phyloP scores from a whole-genome alignment of 2,797 vertebrate genomes.

The Melanotaenia boesemani region DNA sequence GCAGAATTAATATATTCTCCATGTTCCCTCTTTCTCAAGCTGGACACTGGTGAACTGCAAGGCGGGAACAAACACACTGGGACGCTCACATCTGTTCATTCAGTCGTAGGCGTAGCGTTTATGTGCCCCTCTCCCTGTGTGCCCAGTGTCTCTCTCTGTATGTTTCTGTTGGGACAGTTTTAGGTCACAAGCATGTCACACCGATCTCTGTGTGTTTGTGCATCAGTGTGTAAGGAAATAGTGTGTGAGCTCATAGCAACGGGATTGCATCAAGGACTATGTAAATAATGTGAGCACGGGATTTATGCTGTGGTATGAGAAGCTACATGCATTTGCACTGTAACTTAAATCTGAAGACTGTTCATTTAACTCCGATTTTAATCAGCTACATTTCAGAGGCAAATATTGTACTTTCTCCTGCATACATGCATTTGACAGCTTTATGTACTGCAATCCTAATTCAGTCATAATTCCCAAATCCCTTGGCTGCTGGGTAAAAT shows the following conservation, averaged over 20 bases:
- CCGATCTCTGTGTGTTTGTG: slow-evolving; percentile 23
- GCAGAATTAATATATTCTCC: slow-evolving; percentile 64
- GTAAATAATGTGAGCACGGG: neutral
- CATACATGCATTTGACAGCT: neutral
- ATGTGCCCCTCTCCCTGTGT: slow-evolving; percentile 39
- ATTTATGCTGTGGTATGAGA: neutral
- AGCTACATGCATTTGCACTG: neutral
- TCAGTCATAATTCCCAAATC: no score
- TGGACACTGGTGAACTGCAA: slow-evolving; percentile 30
- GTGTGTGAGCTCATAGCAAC: slow-evolving; percentile 17
- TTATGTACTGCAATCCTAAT: no score
- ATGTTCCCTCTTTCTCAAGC: slow-evolving; percentile 48
- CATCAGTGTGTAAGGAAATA: slow-evolving; percentile 6
- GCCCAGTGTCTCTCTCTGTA: slow-evolving; percentile 53
- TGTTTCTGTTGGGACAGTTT: slow-evolving; percentile 66
- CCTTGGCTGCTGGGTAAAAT: no score
- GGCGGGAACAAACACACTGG: slow-evolving; percentile 18
- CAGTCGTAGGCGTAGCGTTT: slow-evolving; percentile 28
- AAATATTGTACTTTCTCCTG: neutral
- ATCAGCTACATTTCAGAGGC: neutral
- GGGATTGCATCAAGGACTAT: slow-evolving; percentile 19
- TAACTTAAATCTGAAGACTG: neutral
- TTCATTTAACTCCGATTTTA: neutral
- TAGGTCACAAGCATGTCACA: slow-evolving; percentile 65
- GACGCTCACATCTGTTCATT: slow-evolving; percentile 22